Evolutionary conservation across 2,797 vertebrate genomes (phyloP), one percentile per base, ranked within the genome.

Genomic region (Chromobotia macracanthus): DNA sequence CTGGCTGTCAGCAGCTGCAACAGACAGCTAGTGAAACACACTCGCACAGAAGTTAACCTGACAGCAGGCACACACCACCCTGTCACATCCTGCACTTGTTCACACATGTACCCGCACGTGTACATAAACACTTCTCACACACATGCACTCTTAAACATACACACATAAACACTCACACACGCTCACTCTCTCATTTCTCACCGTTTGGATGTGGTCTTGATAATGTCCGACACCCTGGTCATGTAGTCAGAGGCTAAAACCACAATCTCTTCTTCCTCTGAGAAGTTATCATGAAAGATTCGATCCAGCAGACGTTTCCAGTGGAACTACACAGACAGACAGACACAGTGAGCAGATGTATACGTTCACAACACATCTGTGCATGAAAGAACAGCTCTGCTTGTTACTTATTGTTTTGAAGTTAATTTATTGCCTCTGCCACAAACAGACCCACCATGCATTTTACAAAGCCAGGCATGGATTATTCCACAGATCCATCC

Each of bases 241-340:
- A 99, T 96, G 91, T 99, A 99, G 83, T 98, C 97, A 0, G 93
- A 94, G 78, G 97, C 96, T 74, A 99, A 91, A 67, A 99, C 94
- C 80, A 98, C 96, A 5, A 99, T 95, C 89, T 98, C 97, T 71
- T 97, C 96, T 0, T 98, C 95, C 79, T 99, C 96, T 0, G 96
- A 96, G 89, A 98, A 96, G 90, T 91, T 92, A 83, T 98, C 95
- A 0, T 96, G 92, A 89, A 99, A 98, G 87, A 99, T 97, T 79
- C 94, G 90, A 85, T 97, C 96, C 90, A 99, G 89, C 83, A 98
- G 87, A 71, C 93, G 95, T 88, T 97, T 99, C 97, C 97, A 98
- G 85, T 94, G 95, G 76, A 99, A 90, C 97, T 99, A 84, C 19
- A 8, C 0, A 13, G 9, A 38, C 41, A 1, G 66, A 86, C 41